Conservation (phyloP, 2,888 invertebrate genomes). For the Amblyjoppa fuscipennis region DNA sequence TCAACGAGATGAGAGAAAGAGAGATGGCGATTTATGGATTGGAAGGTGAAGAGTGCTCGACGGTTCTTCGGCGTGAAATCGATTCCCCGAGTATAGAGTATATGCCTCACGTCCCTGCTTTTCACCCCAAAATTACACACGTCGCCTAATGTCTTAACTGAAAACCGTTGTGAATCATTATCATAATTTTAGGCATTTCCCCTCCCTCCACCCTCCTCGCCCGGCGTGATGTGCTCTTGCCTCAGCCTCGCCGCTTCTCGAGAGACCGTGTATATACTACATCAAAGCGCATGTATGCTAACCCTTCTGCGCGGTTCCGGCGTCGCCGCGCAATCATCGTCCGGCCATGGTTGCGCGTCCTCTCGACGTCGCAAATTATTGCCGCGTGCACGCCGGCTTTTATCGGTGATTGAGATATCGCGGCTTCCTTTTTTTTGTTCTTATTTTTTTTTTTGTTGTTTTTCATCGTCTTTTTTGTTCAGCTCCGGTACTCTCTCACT, state of each 20-base stretch:
- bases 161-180: slow-evolving; percentile 83
- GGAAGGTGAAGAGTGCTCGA: slow-evolving; percentile 31
- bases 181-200: slow-evolving; percentile 84
- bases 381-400: slow-evolving; percentile 75
- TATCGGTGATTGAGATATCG: slow-evolving; percentile 83
- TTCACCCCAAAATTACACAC: slow-evolving; percentile 82
- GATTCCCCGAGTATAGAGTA: slow-evolving; percentile 71
- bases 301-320: slow-evolving; percentile 69
- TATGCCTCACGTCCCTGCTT: slow-evolving; percentile 79
- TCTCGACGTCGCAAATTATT: slow-evolving; percentile 79
- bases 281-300: slow-evolving; percentile 21
- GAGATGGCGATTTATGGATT: slow-evolving; percentile 64
- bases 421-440: slow-evolving; percentile 40
- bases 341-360: slow-evolving; percentile 81
- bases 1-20: slow-evolving; percentile 33
- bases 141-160: slow-evolving; percentile 85
- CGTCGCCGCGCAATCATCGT: slow-evolving; percentile 80
- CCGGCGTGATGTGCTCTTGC: slow-evolving; percentile 73
- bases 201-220: slow-evolving; percentile 61
- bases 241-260: slow-evolving; percentile 64
- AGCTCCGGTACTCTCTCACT: slow-evolving; percentile 30
- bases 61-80: slow-evolving; percentile 66
- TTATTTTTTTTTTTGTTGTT: neutral
- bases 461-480: neutral
- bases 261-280: slow-evolving; percentile 21